Percentiles rank a stretch among this genome's conserved stretches.
phyloP scores from a whole-genome alignment of 2,113 vertebrate genomes.

The Syngnathus scovelli region DNA sequence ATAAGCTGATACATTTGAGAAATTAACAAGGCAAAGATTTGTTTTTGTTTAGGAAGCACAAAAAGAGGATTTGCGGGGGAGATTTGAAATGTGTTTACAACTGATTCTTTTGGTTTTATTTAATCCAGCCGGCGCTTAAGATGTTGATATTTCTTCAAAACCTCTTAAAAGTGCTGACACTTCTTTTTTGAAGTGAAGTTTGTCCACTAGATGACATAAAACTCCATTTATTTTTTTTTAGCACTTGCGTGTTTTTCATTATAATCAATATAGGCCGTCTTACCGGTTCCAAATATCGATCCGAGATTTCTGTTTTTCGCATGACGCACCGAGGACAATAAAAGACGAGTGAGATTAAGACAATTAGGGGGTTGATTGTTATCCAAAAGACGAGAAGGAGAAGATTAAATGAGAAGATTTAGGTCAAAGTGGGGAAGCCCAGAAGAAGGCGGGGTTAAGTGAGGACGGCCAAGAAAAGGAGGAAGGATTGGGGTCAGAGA shows the following conservation, averaged over 20 bases:
- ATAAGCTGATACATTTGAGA: conserved; percentile 43
- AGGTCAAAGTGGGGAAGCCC: conserved; percentile 66
- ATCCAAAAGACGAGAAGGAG: conserved; percentile 56
- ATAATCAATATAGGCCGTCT: conserved; percentile 17
- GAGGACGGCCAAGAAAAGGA: conserved; percentile 13
- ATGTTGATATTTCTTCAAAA: conserved; percentile 3
- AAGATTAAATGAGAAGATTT: conserved; percentile 72
- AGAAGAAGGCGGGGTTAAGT: conserved; percentile 23
- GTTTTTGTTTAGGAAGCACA: conserved; percentile 31
- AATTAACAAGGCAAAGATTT: conserved; percentile 42
- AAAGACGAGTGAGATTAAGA: conserved; percentile 68
- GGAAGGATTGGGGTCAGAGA: conserved; percentile 62
- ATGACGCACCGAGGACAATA: conserved; percentile 40
- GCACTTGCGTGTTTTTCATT: conserved; percentile 7
- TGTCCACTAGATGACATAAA: too few species aligned
- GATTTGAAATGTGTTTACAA: conserved; percentile 47
- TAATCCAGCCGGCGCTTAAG: neutral
- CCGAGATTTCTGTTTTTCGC: conserved; percentile 44
- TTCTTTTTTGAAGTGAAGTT: neutral
- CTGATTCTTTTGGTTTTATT: conserved; percentile 3
- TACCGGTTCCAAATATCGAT: conserved; percentile 41
- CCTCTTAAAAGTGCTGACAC: neutral
- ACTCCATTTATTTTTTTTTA: neutral
- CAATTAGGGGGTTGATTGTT: conserved; percentile 71
- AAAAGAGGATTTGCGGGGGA: conserved; percentile 21